A percentile compares a stretch with the other conserved stretches of the same genome.
Evolutionary conservation across 2,888 invertebrate species (phyloP).

Genomic region (Arrhopalites spinosus): DNA sequence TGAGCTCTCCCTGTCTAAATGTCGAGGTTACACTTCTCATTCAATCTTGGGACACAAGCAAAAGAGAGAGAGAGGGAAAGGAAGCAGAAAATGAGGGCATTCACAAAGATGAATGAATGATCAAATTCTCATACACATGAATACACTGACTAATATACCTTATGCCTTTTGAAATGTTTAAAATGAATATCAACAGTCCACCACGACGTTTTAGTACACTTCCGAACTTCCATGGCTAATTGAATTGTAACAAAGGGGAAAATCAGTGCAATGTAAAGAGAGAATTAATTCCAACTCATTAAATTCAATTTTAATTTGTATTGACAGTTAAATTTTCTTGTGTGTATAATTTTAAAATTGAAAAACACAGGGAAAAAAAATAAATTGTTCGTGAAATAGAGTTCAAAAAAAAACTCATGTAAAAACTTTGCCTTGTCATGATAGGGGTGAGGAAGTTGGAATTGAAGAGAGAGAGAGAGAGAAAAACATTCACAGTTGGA

Average conservation of each 20-base stretch:
- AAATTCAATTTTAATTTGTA: too few relatives aligned
- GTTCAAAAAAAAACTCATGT: neutral
- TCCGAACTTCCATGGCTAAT: too few relatives aligned
- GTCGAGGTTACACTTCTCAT: neutral
- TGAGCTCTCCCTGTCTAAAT: too few relatives aligned
- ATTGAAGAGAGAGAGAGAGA: neutral
- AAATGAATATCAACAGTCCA: neutral
- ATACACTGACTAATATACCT: neutral
- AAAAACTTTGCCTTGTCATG: neutral
- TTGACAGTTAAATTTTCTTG: too few relatives aligned
- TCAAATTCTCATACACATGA: neutral
- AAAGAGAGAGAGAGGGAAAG: constrained; percentile 12
- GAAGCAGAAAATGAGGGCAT: constrained; percentile 34
- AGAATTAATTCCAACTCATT: too few relatives aligned
- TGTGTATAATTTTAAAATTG: too few relatives aligned
- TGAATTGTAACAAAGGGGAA: too few relatives aligned
- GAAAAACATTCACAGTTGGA: neutral
- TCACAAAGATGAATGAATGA: constrained; percentile 38
- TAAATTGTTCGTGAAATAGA: neutral
- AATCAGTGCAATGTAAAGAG: too few relatives aligned
- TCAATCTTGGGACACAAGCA: neutral
- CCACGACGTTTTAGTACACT: neutral
- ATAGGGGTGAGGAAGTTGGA: neutral
- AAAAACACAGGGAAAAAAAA: too few relatives aligned
- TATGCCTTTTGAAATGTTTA: neutral